Conservation (phyloP, 2,113 vertebrate genomes). For the Lampris incognitus region DNA sequence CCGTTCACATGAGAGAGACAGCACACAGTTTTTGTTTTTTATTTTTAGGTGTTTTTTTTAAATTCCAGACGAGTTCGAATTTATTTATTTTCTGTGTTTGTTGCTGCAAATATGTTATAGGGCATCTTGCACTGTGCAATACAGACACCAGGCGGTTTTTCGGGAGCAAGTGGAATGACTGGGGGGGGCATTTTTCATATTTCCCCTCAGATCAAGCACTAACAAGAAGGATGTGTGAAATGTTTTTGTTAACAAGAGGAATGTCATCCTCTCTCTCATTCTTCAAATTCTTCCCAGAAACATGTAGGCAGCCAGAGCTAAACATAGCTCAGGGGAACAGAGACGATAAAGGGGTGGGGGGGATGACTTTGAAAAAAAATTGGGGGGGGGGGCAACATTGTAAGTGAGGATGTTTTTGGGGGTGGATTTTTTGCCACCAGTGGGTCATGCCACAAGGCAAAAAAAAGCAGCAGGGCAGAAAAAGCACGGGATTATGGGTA, state of each 20-base stretch:
- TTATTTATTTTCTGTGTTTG: slow-evolving; percentile 65
- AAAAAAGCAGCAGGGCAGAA: slow-evolving; percentile 57
- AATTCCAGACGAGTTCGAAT: slow-evolving; percentile 39
- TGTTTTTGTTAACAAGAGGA: neutral
- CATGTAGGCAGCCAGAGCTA: slow-evolving; percentile 30
- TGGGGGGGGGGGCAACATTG: slow-evolving; percentile 38
- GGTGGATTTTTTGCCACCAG: slow-evolving; percentile 49
- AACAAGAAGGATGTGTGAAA: slow-evolving; percentile 8
- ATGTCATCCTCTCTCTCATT: slow-evolving; percentile 29
- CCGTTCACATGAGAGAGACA: slow-evolving; percentile 13
- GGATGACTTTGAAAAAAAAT: slow-evolving; percentile 51
- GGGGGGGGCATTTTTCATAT: slow-evolving; percentile 17
- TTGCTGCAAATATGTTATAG: slow-evolving; percentile 59
- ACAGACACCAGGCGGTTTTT: neutral
- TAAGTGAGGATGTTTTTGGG: slow-evolving; percentile 19
- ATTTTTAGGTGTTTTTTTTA: slow-evolving; percentile 14
- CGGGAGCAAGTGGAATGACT: neutral
- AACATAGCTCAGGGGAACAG: slow-evolving; percentile 58
- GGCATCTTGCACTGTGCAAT: neutral
- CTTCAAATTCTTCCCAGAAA: slow-evolving; percentile 28
- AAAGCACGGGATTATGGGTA: slow-evolving; percentile 69
- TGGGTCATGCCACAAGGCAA: slow-evolving; percentile 55
- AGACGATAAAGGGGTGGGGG: slow-evolving; percentile 18
- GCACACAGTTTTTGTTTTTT: neutral
- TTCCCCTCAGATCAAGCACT: slow-evolving; percentile 26